Percentiles rank a stretch among this genome's conserved stretches.
phyloP scores from a whole-genome alignment of 2,888 invertebrate genomes.

The Lomographa bimaculata region DNA sequence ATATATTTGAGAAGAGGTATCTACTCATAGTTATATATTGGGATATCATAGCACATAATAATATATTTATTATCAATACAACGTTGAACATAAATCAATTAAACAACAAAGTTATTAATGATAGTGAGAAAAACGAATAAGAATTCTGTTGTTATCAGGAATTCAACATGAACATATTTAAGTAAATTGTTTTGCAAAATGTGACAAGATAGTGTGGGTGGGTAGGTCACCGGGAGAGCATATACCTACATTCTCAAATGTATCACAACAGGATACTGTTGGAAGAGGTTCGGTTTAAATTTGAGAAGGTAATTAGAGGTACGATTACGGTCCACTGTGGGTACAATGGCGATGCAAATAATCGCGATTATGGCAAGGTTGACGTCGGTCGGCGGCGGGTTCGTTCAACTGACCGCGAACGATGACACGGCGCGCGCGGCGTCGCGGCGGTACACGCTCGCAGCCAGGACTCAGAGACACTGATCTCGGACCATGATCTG shows the following conservation, averaged over 20 bases:
- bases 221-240: not conserved
- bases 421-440: conserved; percentile 78
- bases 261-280: too few species aligned
- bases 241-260: too few species aligned
- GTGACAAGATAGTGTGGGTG: conserved; percentile 1
- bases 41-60: too few species aligned
- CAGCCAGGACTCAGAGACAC: conserved; percentile 26
- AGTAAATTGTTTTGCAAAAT: conserved; percentile 22
- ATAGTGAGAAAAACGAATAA: conserved; percentile 5
- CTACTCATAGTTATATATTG: too few species aligned
- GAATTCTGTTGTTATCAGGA: conserved; percentile 10
- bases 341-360: conserved; percentile 80
- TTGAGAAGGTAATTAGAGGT: conserved; percentile 60
- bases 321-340: conserved; percentile 58
- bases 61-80: conserved; percentile 9
- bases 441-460: conserved; percentile 61
- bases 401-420: conserved; percentile 83
- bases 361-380: conserved; percentile 83
- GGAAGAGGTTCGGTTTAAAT: conserved; percentile 15
- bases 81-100: conserved; percentile 10
- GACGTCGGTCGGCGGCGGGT: conserved; percentile 77
- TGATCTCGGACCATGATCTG: conserved; percentile 7
- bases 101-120: conserved; percentile 9
- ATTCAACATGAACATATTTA: conserved; percentile 5
- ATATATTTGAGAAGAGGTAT: too few species aligned